Evolutionary conservation across 2,888 invertebrate genomes (phyloP), one percentile per base, ranked within the genome.

Genomic region (Archaeoteleia sp.): DNA sequence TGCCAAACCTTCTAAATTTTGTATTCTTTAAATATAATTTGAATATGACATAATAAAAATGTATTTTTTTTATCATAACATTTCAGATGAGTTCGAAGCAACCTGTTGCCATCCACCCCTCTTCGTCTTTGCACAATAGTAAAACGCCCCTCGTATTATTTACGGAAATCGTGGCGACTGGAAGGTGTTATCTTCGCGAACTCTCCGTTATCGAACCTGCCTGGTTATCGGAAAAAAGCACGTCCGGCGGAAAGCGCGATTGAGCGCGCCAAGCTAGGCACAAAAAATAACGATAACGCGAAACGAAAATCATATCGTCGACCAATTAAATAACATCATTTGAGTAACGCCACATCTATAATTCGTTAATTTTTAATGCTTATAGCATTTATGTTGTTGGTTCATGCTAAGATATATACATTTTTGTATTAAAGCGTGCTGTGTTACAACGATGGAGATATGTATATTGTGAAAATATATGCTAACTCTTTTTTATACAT

Each of bases 81-180:
- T 72, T 87, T 12, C 81, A 91, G 91, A 75, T 91, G 66, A 87
- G 87, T 40, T 88, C 88, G 51, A 87, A 90, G 72, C 90, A 91
- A 87, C 89, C 89, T 32, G 95, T 95, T 6, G 86, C 89, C 63
- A 91, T 97, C 75, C 97, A 97, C 87, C 97, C 97, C 0, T 92
- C 93, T 27, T 93, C 94, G 40, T 90, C 90, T 17, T 86, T 97
- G 40, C 91, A 93, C 58, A 89, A 90, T 37, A 87, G 89, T 58
- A 91, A 92, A 57, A 92, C 95, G 3, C 90, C 90, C 12, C 89
- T 91, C 63, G 89, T 97, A 0, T 80, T 95, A 45, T 97, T 93
- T 86, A 92, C 93, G 0, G 97, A 97, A 87, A 89, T 97, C 37
- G 90, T 96, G n/a, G 91, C 93, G 78, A 96, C 97, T 0, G 90